Conservation (phyloP, 2,888 invertebrate species). For the Phortica magna region DNA sequence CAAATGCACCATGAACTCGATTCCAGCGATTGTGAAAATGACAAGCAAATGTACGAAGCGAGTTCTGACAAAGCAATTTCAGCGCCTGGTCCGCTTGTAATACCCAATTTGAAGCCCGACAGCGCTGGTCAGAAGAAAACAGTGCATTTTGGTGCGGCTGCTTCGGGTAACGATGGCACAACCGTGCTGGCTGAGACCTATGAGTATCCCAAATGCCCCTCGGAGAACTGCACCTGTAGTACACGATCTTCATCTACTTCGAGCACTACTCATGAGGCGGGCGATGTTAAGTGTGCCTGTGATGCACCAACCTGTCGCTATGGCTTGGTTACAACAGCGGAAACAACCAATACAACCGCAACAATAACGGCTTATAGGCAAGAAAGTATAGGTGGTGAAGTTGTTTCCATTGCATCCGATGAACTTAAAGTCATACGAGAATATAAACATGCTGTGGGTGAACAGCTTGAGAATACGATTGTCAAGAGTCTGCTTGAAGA, state of each 20-base stretch:
- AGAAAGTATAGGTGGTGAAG: conserved; percentile 32
- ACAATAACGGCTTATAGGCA: neutral
- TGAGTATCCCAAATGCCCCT: conserved; percentile 76
- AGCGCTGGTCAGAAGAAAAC: conserved; percentile 69
- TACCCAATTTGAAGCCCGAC: conserved; percentile 55
- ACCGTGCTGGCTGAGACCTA: conserved; percentile 70
- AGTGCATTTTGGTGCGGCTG: conserved; percentile 74
- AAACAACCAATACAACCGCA: neutral
- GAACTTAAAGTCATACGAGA: conserved; percentile 74
- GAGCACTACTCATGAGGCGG: conserved; percentile 65
- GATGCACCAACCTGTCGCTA: conserved; percentile 65
- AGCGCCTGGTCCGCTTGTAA: conserved; percentile 65
- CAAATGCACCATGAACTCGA: conserved; percentile 59
- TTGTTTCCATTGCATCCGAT: neutral
- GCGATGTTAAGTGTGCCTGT: conserved; percentile 67
- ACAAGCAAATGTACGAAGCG: conserved; percentile 61
- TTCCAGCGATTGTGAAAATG: conserved; percentile 75
- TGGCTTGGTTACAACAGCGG: conserved; percentile 26
- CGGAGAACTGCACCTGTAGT: conserved; percentile 76
- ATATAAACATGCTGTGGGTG: conserved; percentile 71
- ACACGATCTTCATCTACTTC: conserved; percentile 75
- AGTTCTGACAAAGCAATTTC: conserved; percentile 56
- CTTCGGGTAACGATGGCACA: conserved; percentile 53
- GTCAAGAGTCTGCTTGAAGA: conserved; percentile 64
- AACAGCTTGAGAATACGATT: conserved; percentile 61